A percentile compares a stretch with the other conserved stretches of the same genome.
phyloP scores from a whole-genome alignment of 2,113 vertebrate species.

The Typhlomys cinereus region DNA sequence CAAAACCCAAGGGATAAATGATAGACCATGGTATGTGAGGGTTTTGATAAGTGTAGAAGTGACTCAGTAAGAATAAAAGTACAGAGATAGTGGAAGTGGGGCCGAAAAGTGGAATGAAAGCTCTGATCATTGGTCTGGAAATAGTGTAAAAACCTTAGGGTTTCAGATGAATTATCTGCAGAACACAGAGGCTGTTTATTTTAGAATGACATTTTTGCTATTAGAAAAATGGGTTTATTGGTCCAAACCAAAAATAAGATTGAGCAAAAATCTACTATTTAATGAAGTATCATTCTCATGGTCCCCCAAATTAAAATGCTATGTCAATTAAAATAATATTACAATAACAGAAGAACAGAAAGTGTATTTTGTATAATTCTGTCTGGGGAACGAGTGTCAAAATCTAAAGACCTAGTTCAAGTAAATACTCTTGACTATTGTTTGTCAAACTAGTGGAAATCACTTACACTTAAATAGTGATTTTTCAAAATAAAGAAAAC shows the following conservation, averaged over 20 bases:
- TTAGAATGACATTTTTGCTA: background rate
- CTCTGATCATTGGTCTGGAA: background rate
- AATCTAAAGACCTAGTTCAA: conserved; percentile 64
- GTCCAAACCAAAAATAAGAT: conserved; percentile 7
- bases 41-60: background rate
- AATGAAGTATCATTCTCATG: background rate
- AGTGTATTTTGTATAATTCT: conserved; percentile 47
- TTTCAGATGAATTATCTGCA: background rate
- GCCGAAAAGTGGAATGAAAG: background rate
- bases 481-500: background rate
- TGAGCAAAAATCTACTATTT: conserved; percentile 47
- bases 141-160: background rate
- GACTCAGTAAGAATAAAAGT: background rate
- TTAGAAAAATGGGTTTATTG: background rate
- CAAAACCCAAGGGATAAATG: background rate
- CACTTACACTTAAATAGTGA: conserved; percentile 66
- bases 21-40: background rate
- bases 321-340: conserved; percentile 45
- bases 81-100: background rate
- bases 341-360: conserved; percentile 38
- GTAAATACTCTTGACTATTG: conserved; percentile 55
- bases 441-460: conserved; percentile 69
- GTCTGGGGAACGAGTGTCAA: conserved; percentile 63
- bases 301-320: conserved; percentile 38
- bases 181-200: conserved; percentile 19